Evolutionary conservation across 2,113 vertebrate species (phyloP).

Genomic region (Bambusicola thoracicus): DNA sequence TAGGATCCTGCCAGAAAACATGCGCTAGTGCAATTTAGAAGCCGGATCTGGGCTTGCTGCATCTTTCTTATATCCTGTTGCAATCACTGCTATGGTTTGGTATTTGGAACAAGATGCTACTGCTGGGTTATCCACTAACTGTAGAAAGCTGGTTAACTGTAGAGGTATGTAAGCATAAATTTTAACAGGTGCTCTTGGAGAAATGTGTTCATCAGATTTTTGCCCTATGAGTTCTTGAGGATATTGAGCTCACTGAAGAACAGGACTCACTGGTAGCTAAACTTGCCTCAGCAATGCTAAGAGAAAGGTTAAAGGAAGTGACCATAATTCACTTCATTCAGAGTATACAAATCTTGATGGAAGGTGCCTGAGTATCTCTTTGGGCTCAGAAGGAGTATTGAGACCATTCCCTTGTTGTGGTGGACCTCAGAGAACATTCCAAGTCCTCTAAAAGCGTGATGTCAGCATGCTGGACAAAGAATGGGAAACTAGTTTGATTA

Average conservation of each 20-base stretch:
- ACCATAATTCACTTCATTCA: neutral
- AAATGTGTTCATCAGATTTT: neutral
- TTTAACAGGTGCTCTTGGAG: neutral
- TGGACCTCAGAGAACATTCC: neutral
- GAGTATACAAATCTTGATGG: neutral
- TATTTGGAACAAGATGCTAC: neutral
- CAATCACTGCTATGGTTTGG: accelerated
- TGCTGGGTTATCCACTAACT: neutral
- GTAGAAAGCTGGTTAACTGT: neutral
- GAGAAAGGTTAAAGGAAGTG: neutral
- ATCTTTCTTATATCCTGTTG: neutral
- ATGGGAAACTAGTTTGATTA: neutral
- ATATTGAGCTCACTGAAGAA: neutral
- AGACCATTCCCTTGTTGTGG: neutral
- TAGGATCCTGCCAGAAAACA: neutral
- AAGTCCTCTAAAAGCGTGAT: neutral
- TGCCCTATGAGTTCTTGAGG: neutral
- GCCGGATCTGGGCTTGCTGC: neutral
- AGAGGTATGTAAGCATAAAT: neutral
- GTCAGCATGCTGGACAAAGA: neutral
- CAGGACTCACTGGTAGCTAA: neutral
- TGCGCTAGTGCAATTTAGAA: neutral
- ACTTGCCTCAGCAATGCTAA: neutral
- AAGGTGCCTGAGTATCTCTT: neutral
- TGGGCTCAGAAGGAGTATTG: neutral